Evolutionary conservation across 2,888 invertebrate genomes (phyloP), one percentile per base, ranked within the genome.

Genomic region (Pilophorus perplexus): DNA sequence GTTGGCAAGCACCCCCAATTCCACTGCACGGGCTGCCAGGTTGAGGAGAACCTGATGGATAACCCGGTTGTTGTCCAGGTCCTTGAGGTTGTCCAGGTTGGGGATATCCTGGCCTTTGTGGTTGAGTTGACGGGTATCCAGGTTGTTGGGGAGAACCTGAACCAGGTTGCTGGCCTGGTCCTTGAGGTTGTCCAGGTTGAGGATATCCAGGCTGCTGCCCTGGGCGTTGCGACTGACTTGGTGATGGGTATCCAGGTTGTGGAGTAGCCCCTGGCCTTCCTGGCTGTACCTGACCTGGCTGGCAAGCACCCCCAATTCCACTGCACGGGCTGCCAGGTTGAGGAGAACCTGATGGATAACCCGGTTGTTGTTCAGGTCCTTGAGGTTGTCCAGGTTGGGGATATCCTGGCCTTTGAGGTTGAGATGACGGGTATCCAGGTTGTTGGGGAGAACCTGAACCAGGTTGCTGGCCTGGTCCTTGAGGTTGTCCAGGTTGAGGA

Each of bases 351-450:
- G n/a, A n/a, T n/a, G n/a, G n/a, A n/a, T n/a, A n/a, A n/a, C n/a
- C n/a, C n/a, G n/a, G n/a, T n/a, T n/a, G 68, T 22, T 60, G 27
- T 42, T 38, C 37, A 44, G 64, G 59, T 14, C 37, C 62, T 70
- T 27, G 71, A 20, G 72, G 71, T 44, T 75, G 16, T 20, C 71
- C 69, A 22, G 69, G 69, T 14, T 66, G 50, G 20, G 57, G 44
- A 27, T 75, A 16, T 52, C 12, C 72, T 3, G 55, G 64, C 72
- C 37, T 73, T 3, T 72, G 71, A 3, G 72, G 74, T 18, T 69
- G 72, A 12, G 73, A 72, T 38, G 72, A 74, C 79, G 73, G 81
- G 73, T 0, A 71, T 40, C 66, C 74, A 1, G 74, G 75, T 5
- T 70, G 72, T 20, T 74, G 74, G 27, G 76, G 76, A 50, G 72